A percentile compares a stretch with the other conserved stretches of the same genome.
phyloP scores from a whole-genome alignment of 2,113 vertebrate genomes.

The Vulpes ferrilata region DNA sequence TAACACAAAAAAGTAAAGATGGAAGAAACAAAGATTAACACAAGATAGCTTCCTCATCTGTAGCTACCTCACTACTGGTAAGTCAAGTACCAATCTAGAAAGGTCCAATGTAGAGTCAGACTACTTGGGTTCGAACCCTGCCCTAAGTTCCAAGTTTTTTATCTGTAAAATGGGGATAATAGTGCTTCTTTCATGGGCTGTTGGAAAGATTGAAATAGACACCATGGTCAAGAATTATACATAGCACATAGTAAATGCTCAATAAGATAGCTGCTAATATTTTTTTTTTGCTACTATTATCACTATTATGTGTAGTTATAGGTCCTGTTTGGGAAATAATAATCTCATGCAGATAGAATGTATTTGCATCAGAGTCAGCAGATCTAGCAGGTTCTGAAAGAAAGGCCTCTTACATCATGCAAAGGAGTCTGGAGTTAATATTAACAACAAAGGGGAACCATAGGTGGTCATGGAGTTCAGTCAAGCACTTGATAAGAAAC shows the following conservation, averaged over 20 bases:
- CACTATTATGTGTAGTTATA: not conserved
- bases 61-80: not conserved
- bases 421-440: constrained; percentile 6
- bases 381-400: not conserved
- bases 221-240: not conserved
- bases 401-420: not conserved
- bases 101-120: not conserved
- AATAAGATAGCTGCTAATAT: not conserved
- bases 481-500: not conserved
- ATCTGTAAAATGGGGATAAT: not conserved
- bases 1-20: not conserved
- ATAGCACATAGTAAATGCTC: not conserved
- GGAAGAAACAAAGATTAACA: not conserved
- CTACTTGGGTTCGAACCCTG: not conserved
- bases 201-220: not conserved
- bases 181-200: not conserved
- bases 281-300: not conserved
- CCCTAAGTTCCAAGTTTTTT: constrained; percentile 17
- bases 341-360: not conserved
- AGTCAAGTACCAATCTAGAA: not conserved
- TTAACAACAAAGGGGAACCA: not conserved
- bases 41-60: not conserved
- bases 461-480: not conserved
- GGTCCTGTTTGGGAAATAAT: constrained; percentile 1
- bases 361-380: not conserved